Evolutionary conservation across 2,888 invertebrate genomes (phyloP).

Genomic region (Cheilosia variabilis): DNA sequence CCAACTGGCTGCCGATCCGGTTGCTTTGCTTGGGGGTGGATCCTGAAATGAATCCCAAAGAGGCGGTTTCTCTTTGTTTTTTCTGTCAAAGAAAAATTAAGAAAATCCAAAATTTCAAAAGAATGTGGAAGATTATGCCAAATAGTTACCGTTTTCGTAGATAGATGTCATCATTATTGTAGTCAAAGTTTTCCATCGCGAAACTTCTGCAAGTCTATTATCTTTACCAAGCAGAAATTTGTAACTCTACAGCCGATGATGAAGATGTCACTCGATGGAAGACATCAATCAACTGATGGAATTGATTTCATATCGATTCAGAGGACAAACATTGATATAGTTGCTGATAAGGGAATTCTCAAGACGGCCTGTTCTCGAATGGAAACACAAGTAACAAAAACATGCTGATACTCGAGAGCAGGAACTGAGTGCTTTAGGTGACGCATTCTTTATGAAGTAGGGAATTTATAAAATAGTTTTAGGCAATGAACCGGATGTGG

Average conservation of each 20-base stretch:
- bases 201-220: conserved; percentile 9
- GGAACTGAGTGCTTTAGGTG: conserved; percentile 40
- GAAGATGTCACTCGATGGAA: conserved; percentile 57
- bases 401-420: conserved; percentile 29
- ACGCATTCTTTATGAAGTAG: conserved; percentile 27
- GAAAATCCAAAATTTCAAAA: not conserved
- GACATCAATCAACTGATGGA: conserved; percentile 66
- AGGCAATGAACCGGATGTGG: too few relatives aligned
- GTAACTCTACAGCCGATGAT: not conserved
- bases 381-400: conserved; percentile 15
- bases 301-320: conserved; percentile 42
- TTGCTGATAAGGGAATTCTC: conserved; percentile 37
- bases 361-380: not conserved
- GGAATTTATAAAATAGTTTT: not conserved
- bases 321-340: conserved; percentile 59
- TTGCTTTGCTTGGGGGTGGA: conserved; percentile 87
- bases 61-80: conserved; percentile 81
- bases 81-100: conserved; percentile 51
- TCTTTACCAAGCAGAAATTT: not conserved
- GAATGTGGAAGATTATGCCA: not conserved
- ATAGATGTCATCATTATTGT: conserved; percentile 60
- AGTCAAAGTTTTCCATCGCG: conserved; percentile 56
- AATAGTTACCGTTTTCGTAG: conserved; percentile 44
- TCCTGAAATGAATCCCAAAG: conserved; percentile 93
- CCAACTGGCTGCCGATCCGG: conserved; percentile 87